Percentiles rank a stretch among this genome's conserved stretches.
Conservation (phyloP, 92 coral and sea anemone species). For the Actinostola sp. region DNA sequence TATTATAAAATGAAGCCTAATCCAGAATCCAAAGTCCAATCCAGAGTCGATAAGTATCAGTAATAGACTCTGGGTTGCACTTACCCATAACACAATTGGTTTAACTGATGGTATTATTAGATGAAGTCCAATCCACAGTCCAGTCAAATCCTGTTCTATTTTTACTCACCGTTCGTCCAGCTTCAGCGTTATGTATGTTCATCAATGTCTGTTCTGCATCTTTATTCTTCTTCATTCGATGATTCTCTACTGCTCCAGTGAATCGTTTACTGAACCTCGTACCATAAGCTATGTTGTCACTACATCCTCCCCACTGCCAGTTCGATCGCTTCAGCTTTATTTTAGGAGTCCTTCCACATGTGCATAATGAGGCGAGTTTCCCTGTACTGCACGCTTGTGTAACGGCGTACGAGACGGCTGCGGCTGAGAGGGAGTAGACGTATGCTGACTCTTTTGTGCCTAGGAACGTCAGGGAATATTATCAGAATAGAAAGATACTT, state of each 20-base stretch:
- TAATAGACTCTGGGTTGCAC: no score
- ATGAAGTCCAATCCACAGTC: no score
- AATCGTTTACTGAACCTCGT: constrained; percentile 71
- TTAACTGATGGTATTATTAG: no score
- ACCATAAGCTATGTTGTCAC: constrained; percentile 87
- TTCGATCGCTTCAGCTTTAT: constrained; percentile 40
- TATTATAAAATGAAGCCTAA: no score
- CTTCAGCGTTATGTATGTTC: constrained; percentile 86
- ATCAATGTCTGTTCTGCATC: constrained; percentile 60
- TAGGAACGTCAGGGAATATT: constrained; percentile 19
- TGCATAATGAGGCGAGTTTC: constrained; percentile 55
- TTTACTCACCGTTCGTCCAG: constrained; percentile 80
- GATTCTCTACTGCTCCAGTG: constrained; percentile 61
- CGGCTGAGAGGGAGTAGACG: constrained; percentile 78
- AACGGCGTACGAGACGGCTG: constrained; percentile 87
- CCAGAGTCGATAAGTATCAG: no score
- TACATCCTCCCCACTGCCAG: constrained; percentile 89
- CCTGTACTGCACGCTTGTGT: constrained; percentile 88
- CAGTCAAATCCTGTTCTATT: no score
- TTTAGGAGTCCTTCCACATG: constrained; percentile 81
- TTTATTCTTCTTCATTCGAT: constrained; percentile 35
- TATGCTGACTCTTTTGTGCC: constrained; percentile 92
- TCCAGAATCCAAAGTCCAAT: no score
- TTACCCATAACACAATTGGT: no score
- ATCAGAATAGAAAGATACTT: neutral